Percentiles rank a stretch among this genome's conserved stretches.
These are phyloP conservation scores for Diabrotica virgifera DNA, from an alignment of 1,140 invertebrate species.

Conservation along the genomic window DNA sequence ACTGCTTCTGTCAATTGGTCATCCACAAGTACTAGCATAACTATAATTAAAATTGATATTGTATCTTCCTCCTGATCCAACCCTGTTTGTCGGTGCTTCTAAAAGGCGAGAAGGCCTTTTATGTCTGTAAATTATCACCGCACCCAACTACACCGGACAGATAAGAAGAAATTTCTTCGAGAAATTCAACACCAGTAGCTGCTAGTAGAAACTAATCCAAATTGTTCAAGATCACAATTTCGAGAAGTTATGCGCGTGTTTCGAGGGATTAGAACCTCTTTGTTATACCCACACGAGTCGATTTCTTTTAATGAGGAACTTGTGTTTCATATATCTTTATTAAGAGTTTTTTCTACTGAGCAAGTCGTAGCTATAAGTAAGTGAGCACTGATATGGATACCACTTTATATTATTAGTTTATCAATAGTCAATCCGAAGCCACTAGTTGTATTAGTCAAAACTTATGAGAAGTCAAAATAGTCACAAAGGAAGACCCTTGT, in stretches of 20 bases:
- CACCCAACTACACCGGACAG: not conserved
- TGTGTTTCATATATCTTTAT: not conserved
- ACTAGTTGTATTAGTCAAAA: no score
- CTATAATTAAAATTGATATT: no score
- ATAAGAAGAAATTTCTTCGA: not conserved
- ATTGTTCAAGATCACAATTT: not conserved
- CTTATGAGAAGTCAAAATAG: no score
- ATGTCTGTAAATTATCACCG: constrained; percentile 2
- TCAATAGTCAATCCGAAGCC: no score
- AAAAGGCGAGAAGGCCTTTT: constrained; percentile 10
- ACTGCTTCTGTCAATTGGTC: no score
- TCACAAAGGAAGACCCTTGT: no score
- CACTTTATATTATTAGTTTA: no score
- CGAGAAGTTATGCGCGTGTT: not conserved
- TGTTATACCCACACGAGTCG: not conserved
- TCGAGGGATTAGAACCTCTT: not conserved
- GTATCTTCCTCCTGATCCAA: constrained; percentile 22
- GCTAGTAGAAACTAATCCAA: not conserved
- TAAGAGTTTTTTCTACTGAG: not conserved
- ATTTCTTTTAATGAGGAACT: not conserved
- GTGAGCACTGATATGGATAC: no score
- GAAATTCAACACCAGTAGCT: not conserved
- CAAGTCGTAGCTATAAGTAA: not conserved
- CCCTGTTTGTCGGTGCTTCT: constrained; percentile 15
- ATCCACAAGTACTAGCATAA: no score